phyloP scores from a whole-genome alignment of 1,140 invertebrate genomes.

The Whitmania pigra region DNA sequence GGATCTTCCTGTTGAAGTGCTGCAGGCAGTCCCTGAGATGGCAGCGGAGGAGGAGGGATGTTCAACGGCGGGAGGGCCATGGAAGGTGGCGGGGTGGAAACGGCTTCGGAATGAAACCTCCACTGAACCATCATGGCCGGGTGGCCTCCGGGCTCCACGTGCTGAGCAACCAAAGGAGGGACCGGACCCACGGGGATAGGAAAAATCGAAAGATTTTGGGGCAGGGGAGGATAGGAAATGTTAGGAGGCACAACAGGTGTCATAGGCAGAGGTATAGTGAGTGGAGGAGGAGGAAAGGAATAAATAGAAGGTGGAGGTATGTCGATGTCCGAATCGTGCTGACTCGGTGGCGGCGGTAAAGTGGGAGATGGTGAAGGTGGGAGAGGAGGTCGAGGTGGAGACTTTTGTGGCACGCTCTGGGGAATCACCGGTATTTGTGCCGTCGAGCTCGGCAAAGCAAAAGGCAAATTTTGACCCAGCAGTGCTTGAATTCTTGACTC shows the following conservation, averaged over 20 bases:
- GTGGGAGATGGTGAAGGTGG: background rate
- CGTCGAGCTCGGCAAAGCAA: background rate
- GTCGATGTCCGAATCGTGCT: background rate
- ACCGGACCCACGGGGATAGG: background rate
- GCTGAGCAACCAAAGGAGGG: background rate
- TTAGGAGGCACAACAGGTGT: background rate
- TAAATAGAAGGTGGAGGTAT: background rate
- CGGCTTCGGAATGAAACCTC: background rate
- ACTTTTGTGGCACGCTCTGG: background rate
- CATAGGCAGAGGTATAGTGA: background rate
- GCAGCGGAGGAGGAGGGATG: conserved; percentile 7
- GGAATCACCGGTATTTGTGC: no score
- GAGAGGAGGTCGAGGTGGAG: background rate
- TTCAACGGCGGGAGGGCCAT: background rate
- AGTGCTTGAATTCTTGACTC: conserved; percentile 16
- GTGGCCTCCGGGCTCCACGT: background rate
- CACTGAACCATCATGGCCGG: background rate
- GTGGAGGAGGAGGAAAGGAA: background rate
- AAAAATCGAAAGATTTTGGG: no score
- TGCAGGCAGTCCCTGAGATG: background rate
- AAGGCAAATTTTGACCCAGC: background rate
- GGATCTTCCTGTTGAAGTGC: background rate
- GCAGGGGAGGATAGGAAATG: background rate
- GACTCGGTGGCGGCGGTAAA: background rate
- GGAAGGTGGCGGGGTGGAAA: background rate